Base-by-base conservation (phyloP, 2,888 invertebrate species). In the Pyrochroa serraticornis region DNA sequence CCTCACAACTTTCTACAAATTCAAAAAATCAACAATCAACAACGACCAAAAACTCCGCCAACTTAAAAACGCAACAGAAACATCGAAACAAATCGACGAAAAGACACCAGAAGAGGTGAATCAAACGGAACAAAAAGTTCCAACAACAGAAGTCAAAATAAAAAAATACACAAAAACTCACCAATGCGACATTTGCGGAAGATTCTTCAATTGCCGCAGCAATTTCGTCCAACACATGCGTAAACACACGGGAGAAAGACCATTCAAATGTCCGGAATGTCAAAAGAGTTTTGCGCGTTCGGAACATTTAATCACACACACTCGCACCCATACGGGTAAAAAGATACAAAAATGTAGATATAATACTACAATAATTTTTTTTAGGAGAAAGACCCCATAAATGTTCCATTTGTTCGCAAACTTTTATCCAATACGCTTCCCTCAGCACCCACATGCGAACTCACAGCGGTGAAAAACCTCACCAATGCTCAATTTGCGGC, bases 241-340 rank as follows among this genome's bases (percentile, higher is more conserved):
- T 12, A 50, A 48, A 7, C 75, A 75, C 45, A 69, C 65, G 8
- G 72, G 72, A 1, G 71, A 71, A 13, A 70, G 66, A 30, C 71
- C 70, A 0, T 73, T 67, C 55, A 41, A 57, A n/a, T 75, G 75
- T 48, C 66, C 71, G 46, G 46, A 60, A 5, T 75, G 75, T 38
- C 57, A 63, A 6, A 74, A 72, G 50, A 67, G 58, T 37, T 75
- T 75, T 42, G 57, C 68, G 1, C 63, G 70, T 49, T 49, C 69
- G 0, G 73, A 72, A 47, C 74, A 74, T 52, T 58, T 73, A 0
- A 60, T 61, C 9, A 70, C 71, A 6, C 75, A 75, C 49, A 68
- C 63, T 54, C 59, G 75, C 31, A 73, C 65, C 7, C 75, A 75
- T 55, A 74, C 75, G 38, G 74, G 74, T 67, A 61, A 48, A 12